Base-by-base conservation (phyloP, 2,888 invertebrate genomes). In the Galerucella calmariensis region DNA sequence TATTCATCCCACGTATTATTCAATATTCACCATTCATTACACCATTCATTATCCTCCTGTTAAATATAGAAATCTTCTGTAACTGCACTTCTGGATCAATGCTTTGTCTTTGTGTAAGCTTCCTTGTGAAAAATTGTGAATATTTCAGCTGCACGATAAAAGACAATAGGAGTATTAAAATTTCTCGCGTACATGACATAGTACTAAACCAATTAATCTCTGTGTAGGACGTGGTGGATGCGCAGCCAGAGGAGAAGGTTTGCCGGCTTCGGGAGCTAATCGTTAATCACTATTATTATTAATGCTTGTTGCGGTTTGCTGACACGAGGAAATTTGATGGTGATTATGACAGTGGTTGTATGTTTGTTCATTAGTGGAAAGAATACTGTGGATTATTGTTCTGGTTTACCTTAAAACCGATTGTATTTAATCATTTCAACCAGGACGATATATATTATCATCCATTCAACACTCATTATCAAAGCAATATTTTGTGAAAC, bases 211-310 rank as follows among this genome's bases (percentile, higher is more conserved):
- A 53, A 56, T 67, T 67, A 67, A 53, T 67, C 41, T 14, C 44
- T n/a, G 11, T 46, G n/a, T 53, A n/a, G 14, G 68, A 68, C 58
- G 58, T 68, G 58, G 51, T 58, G 56, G n/a, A 20, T 58, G 44
- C 68, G 68, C 46, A 24, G 53, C 53, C 41, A 53, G 41, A 53
- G 58, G 51, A 53, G 70, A 70, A 44, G 62, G 27, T 70, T 63
- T 63, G 70, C 51, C 48, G 41, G 63, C 61, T 41, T 8, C 20
- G 35, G 16, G 62, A 27, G 65, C 51, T 69, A 69, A 62, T 69
- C 69, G 69, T 69, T 58, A 51, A 69, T 73, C 68, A 73, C 69
- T 69, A 69, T 73, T 73, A 69, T 73, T 63, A 73, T 65, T 73
- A 69, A 69, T 73, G 73, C 65, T 59, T 46, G 73, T 73, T 27